Conservation (phyloP, 2,797 vertebrate genomes). For the Meriones psammophilus region DNA sequence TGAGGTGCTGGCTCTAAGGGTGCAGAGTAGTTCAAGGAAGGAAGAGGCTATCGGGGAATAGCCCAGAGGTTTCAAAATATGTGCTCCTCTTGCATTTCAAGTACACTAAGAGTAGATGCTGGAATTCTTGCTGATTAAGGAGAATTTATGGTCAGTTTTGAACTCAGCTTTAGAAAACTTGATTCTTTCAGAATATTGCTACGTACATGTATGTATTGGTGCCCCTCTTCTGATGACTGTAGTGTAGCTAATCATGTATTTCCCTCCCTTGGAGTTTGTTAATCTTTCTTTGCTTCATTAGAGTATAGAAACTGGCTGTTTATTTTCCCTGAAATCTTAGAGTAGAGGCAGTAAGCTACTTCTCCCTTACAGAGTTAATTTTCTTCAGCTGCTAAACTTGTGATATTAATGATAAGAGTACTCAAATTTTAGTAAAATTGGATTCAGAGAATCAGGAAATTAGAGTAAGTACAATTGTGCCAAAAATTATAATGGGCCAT, state of each 20-base stretch:
- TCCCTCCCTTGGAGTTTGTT: conserved; percentile 70
- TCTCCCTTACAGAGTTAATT: conserved; percentile 87
- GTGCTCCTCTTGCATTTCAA: conserved; percentile 61
- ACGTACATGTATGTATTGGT: conserved; percentile 74
- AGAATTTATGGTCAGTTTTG: conserved; percentile 76
- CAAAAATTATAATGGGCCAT: conserved; percentile 86
- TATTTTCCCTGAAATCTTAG: conserved; percentile 71
- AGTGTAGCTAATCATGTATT: conserved; percentile 64
- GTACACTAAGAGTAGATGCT: conserved; percentile 73
- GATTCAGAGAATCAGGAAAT: conserved; percentile 80
- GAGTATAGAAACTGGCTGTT: conserved; percentile 74
- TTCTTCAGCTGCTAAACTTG: conserved; percentile 86
- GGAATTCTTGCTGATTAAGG: conserved; percentile 66
- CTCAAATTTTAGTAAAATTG: conserved; percentile 83
- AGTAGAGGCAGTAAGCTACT: conserved; percentile 80
- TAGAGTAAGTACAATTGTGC: conserved; percentile 83
- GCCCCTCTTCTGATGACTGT: conserved; percentile 74
- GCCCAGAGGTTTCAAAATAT: conserved; percentile 65
- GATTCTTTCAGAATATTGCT: conserved; percentile 80
- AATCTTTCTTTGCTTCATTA: conserved; percentile 82
- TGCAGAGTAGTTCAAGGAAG: conserved; percentile 14
- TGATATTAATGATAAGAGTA: conserved; percentile 78
- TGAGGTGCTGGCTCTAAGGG: conserved; percentile 55
- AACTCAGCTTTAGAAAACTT: conserved; percentile 79
- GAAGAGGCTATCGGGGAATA: not conserved